Conservation (phyloP, 2,113 vertebrate species). For the Engystomops pustulosus region DNA sequence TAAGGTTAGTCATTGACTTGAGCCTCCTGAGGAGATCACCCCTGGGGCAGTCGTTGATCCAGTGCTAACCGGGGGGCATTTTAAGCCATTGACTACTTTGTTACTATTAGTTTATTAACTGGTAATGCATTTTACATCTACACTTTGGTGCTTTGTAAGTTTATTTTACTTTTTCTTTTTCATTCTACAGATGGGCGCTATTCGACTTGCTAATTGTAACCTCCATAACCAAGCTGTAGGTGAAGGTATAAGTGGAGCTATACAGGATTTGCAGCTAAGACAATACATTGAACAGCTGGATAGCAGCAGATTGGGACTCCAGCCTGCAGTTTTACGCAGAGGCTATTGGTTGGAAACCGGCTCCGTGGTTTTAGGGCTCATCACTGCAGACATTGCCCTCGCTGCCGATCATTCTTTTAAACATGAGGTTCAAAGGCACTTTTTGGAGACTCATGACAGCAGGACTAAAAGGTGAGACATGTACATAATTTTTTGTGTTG, state of each 20-base stretch:
- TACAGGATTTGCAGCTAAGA: conserved; percentile 89
- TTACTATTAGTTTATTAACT: no score
- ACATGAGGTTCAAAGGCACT: conserved; percentile 92
- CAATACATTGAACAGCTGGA: conserved; percentile 91
- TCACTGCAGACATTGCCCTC: conserved; percentile 92
- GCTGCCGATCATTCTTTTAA: conserved; percentile 92
- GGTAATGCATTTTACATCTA: no score
- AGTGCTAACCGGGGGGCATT: no score
- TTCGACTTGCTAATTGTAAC: conserved; percentile 94
- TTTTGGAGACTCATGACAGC: conserved; percentile 90
- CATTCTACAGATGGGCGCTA: conserved; percentile 79
- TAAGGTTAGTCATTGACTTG: no score
- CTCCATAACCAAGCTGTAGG: conserved; percentile 95
- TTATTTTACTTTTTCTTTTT: not conserved
- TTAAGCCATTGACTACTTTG: no score
- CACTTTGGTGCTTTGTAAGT: no score
- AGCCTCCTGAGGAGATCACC: no score
- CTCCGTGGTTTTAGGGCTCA: conserved; percentile 88
- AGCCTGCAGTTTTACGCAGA: conserved; percentile 83
- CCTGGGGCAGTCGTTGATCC: no score
- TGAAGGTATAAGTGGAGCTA: conserved; percentile 91
- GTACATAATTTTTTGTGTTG: not conserved
- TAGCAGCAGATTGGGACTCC: conserved; percentile 76
- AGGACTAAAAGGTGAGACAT: conserved; percentile 86
- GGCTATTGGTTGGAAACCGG: conserved; percentile 96